Conservation (phyloP, 2,113 vertebrate genomes). For the Ceyx margarethae region DNA sequence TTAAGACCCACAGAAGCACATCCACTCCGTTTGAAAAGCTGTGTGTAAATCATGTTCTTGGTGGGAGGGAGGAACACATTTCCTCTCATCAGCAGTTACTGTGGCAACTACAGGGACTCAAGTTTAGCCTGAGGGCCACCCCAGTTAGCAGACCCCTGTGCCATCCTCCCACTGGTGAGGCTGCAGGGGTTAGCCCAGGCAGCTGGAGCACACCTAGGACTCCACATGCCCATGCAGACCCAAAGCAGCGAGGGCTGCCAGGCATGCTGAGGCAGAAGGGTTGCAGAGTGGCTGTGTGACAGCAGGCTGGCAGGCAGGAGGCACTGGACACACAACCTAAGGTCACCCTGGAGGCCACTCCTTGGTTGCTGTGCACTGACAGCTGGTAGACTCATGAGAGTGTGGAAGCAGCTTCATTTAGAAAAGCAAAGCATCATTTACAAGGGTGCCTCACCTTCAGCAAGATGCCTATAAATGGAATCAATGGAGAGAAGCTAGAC, state of each 20-base stretch:
- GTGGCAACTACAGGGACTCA: not conserved
- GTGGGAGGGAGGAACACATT: not conserved
- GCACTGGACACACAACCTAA: not conserved
- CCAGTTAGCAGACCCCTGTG: not conserved
- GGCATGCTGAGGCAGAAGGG: accelerated
- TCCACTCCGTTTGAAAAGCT: not conserved
- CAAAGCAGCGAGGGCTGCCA: not conserved
- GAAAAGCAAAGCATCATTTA: not conserved
- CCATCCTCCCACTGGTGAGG: not conserved
- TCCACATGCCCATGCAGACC: not conserved
- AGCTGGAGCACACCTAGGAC: not conserved
- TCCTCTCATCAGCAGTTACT: not conserved
- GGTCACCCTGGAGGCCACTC: not conserved
- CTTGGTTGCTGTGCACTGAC: not conserved
- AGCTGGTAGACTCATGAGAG: not conserved
- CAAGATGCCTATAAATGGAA: slow-evolving; percentile 21
- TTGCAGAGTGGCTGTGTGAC: accelerated
- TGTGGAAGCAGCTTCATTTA: not conserved
- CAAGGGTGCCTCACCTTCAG: slow-evolving; percentile 27
- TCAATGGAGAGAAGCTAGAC: slow-evolving; percentile 5
- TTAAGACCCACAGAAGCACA: not conserved
- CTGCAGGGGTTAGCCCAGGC: not conserved
- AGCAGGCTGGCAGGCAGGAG: not conserved
- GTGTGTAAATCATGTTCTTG: not conserved
- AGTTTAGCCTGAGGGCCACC: not conserved